Base-by-base conservation (phyloP, 1,140 invertebrate genomes). In the Drosophila santomea region DNA sequence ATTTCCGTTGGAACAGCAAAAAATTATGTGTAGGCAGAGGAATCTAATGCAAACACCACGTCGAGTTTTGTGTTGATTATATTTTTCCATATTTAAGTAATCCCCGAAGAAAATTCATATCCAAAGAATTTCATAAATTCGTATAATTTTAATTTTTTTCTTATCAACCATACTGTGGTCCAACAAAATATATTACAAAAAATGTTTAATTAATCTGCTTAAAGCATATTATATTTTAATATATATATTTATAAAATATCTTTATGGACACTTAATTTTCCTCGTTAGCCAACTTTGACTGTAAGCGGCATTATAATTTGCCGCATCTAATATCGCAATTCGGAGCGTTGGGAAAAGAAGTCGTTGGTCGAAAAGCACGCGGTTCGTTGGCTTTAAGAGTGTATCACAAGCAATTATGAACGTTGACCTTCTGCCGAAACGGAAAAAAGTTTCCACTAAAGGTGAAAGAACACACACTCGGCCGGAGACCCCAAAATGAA, bases 371-470 rank as follows among this genome's bases (percentile, higher is more conserved):
- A 36, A 60, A 64, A 47, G 35, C 60, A n/a, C 11, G 35, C 64
- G 67, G 64, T 69, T 71, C 67, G 67, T 71, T 71, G 67, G 67
- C 67, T 71, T 71, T 57, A 71, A 71, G 62, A 75, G 57, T 69
- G 78, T 61, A 54, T 45, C 44, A 20, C 43, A n/a, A 50, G 66
- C 72, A 86, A 86, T 86, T 88, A 80, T 89, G 83, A 80, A 79
- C 84, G 76, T 89, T 88, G 83, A 88, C 83, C 83, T 88, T 77
- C 86, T 86, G 67, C 43, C 44, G 38, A 57, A 71, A 67, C 11
- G 4, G 38, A 39, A 64, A 62, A 86, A 86, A 83, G 57, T 86
- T 88, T 86, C 84, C 72, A 82, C 66, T 56, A 48, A 62, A 71
- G 64, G 64, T 68, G 64, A 68, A 68, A 68, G 64, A 68, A 68